These are phyloP conservation scores for Tyto alba DNA, from an alignment of 2,113 vertebrate species.

Conservation along the genomic window DNA sequence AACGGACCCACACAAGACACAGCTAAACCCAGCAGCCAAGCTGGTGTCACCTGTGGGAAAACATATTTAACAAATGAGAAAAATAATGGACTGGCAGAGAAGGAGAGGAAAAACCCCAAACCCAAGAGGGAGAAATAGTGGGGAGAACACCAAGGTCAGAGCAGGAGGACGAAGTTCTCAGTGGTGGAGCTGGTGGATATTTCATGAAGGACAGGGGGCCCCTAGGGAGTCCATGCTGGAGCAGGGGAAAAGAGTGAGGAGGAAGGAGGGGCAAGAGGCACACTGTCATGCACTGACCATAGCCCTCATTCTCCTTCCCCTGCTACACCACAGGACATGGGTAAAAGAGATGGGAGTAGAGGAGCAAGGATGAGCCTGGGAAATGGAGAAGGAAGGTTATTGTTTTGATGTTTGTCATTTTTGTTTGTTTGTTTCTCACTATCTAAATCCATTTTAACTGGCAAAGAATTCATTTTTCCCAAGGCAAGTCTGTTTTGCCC, in stretches of 20 bases:
- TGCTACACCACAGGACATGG: rapidly evolving
- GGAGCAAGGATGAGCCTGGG: background rate
- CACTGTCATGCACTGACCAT: rapidly evolving
- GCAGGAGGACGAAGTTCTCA: background rate
- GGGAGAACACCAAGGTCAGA: background rate
- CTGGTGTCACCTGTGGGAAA: background rate
- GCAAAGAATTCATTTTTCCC: background rate
- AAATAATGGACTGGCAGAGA: background rate
- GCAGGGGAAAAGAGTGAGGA: background rate
- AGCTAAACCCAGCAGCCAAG: background rate
- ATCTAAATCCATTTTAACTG: background rate
- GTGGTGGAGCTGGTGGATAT: background rate
- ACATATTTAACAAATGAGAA: background rate
- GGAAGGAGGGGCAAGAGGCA: background rate
- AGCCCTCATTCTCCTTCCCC: background rate
- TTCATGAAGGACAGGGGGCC: background rate
- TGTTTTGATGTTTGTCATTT: background rate
- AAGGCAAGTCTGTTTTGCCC: background rate
- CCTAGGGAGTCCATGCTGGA: background rate
- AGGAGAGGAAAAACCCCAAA: background rate
- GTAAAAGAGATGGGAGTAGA: background rate
- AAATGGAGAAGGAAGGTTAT: background rate
- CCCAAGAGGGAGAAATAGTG: background rate
- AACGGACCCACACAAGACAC: background rate
- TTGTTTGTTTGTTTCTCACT: background rate